A percentile compares a stretch with the other conserved stretches of the same genome.
phyloP scores from a whole-genome alignment of 2,113 vertebrate genomes.

The Amblyopsis rosae region DNA sequence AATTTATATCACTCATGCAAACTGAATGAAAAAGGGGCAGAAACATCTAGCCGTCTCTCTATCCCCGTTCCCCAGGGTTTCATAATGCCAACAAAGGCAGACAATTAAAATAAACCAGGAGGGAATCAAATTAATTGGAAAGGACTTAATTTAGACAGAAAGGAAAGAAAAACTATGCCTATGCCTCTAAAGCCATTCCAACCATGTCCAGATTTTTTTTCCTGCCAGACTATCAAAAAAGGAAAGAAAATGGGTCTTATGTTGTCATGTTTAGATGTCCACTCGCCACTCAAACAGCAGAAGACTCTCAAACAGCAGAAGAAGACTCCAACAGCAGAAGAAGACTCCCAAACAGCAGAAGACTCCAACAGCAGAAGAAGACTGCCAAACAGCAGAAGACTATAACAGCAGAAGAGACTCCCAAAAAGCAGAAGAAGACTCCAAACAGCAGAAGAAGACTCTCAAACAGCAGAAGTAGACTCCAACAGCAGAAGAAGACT shows the following conservation, averaged over 20 bases:
- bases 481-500: neutral
- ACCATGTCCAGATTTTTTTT: too few relatives aligned
- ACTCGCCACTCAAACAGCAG: neutral
- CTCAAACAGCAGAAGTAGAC: neutral
- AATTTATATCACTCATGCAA: neutral
- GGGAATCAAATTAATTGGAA: conserved; percentile 19
- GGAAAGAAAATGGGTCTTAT: neutral
- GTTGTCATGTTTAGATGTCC: neutral
- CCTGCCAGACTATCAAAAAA: neutral
- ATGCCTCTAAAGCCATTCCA: too few relatives aligned
- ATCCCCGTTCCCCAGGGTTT: neutral
- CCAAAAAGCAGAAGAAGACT: neutral
- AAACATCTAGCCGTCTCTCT: neutral
- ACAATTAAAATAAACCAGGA: conserved; percentile 35
- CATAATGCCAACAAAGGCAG: conserved; percentile 41
- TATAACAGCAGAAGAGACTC: too few relatives aligned
- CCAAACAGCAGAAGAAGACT: neutral
- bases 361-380: too few relatives aligned
- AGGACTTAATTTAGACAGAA: conserved; percentile 14
- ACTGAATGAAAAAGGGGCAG: neutral
- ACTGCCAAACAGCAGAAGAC: too few relatives aligned
- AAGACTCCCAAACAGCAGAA: neutral
- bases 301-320: neutral
- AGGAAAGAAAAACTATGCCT: neutral
- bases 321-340: neutral